Evolutionary conservation across 2,797 vertebrate genomes (phyloP).

Genomic region (Coccyzus lansbergi): DNA sequence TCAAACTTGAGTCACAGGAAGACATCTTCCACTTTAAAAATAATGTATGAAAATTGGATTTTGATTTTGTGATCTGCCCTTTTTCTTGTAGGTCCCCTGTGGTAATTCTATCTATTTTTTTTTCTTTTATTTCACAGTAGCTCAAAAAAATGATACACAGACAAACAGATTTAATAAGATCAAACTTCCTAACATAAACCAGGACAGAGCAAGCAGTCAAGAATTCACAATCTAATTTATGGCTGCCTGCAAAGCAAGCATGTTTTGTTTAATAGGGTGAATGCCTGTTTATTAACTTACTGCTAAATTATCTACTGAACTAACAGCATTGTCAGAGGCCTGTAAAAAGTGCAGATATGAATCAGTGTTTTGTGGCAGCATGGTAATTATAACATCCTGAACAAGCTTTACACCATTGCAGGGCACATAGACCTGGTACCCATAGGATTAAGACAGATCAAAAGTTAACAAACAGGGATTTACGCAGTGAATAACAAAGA

Average conservation of each 20-base stretch:
- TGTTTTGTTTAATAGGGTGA: constrained; percentile 47
- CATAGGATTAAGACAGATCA: constrained; percentile 34
- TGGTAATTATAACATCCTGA: constrained; percentile 54
- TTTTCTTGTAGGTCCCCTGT: background rate
- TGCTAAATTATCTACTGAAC: constrained; percentile 61
- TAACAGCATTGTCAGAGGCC: constrained; percentile 51
- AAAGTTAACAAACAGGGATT: constrained; percentile 16
- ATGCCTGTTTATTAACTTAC: constrained; percentile 65
- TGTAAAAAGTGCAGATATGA: constrained; percentile 57
- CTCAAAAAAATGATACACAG: background rate
- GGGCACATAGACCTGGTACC: background rate
- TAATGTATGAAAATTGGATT: background rate
- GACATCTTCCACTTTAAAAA: background rate
- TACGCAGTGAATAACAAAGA: constrained; percentile 25
- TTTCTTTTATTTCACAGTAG: background rate
- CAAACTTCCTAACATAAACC: constrained; percentile 43
- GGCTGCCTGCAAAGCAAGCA: constrained; percentile 57
- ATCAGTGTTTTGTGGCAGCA: constrained; percentile 29
- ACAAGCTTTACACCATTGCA: constrained; percentile 9
- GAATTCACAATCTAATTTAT: constrained; percentile 61
- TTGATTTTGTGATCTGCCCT: background rate
- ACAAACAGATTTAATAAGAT: constrained; percentile 43
- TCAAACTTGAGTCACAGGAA: background rate
- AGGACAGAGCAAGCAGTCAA: constrained; percentile 26
- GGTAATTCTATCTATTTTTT: background rate